Conservation (phyloP, 2,113 vertebrate species). For the Morone chrysops region DNA sequence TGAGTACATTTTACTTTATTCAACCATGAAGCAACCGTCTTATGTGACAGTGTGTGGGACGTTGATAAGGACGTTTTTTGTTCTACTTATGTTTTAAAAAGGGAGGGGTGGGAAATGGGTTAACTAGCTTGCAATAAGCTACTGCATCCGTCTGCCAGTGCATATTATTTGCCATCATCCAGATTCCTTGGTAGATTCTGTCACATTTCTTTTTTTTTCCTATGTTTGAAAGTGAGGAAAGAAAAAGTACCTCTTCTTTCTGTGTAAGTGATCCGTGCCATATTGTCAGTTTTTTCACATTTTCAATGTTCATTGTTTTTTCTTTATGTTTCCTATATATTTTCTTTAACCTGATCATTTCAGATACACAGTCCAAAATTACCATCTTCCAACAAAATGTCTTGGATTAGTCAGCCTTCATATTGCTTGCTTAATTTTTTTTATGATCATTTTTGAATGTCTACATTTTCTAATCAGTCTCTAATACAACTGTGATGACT, state of each 20-base stretch:
- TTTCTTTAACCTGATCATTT: no score
- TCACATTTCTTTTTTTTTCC: not conserved
- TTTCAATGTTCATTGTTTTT: not conserved
- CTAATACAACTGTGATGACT: not conserved
- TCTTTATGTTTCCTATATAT: not conserved
- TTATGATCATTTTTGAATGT: slow-evolving; percentile 11
- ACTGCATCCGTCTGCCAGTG: not conserved
- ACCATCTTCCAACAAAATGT: not conserved
- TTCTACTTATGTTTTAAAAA: slow-evolving; percentile 31
- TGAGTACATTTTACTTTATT: slow-evolving; percentile 48
- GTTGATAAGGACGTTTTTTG: slow-evolving; percentile 23
- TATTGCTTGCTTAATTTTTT: not conserved
- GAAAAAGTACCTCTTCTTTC: not conserved
- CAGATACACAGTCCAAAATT: no score
- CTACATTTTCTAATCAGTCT: not conserved
- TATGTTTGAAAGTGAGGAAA: slow-evolving; percentile 26
- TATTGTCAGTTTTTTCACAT: not conserved
- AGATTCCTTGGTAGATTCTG: not conserved
- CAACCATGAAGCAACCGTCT: slow-evolving; percentile 20
- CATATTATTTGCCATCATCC: not conserved
- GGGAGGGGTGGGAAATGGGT: slow-evolving; percentile 2
- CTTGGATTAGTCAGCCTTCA: not conserved
- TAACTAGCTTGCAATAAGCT: slow-evolving; percentile 7
- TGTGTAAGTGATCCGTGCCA: not conserved
- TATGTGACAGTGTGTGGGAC: slow-evolving; percentile 44